Conservation (phyloP, 1,140 invertebrate genomes). For the Branchinecta lindahli region DNA sequence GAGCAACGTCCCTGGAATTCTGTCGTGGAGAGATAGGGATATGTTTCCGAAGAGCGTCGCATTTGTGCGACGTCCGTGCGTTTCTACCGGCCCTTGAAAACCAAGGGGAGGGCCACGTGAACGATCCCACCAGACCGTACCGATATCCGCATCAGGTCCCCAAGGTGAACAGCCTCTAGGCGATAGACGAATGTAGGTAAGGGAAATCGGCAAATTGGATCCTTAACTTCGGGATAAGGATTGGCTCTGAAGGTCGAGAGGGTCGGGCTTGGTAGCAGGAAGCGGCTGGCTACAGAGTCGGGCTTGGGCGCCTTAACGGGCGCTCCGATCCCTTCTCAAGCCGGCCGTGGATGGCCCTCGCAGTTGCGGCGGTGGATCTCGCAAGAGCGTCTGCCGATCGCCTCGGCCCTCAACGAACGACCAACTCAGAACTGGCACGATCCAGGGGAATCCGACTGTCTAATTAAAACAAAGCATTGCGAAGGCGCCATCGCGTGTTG, state of each 20-base stretch:
- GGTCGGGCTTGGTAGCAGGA: slow-evolving; percentile 38
- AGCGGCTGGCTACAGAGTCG: background rate
- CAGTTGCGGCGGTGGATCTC: no score
- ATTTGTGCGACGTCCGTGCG: slow-evolving; percentile 48
- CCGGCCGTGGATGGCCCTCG: no score
- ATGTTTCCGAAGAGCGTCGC: slow-evolving; percentile 47
- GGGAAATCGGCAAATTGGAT: slow-evolving; percentile 66
- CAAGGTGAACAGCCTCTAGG: slow-evolving; percentile 77
- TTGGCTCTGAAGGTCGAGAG: slow-evolving; percentile 55
- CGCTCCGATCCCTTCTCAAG: slow-evolving; percentile 13
- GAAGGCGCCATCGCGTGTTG: no score
- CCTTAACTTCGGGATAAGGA: slow-evolving; percentile 63
- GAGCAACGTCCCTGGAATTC: slow-evolving; percentile 53
- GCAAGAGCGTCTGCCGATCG: no score
- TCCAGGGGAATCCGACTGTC: no score
- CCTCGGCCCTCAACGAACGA: no score
- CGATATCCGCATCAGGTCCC: slow-evolving; percentile 72
- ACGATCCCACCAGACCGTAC: slow-evolving; percentile 44
- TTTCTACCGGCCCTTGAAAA: slow-evolving; percentile 56
- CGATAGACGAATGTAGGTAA: slow-evolving; percentile 76
- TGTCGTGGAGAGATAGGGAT: slow-evolving; percentile 50
- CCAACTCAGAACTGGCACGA: no score
- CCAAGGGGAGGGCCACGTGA: slow-evolving; percentile 50
- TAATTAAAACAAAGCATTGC: no score
- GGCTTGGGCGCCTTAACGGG: slow-evolving; percentile 13